phyloP scores from a whole-genome alignment of 1,140 invertebrate genomes.

The Hesperophylax magnus region DNA sequence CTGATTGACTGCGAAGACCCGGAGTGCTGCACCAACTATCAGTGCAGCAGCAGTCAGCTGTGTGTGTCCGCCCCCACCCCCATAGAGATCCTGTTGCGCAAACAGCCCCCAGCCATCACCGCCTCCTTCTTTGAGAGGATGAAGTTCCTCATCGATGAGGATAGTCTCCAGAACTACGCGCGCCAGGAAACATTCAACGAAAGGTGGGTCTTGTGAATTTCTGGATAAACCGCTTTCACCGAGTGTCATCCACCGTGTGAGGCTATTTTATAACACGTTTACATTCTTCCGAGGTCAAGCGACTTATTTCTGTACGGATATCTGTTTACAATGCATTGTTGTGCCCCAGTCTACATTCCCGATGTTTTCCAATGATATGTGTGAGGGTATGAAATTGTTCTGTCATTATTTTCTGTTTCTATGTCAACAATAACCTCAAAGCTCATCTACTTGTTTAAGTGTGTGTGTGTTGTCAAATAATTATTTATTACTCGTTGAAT shows the following conservation, averaged over 20 bases:
- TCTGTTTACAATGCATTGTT: conserved; percentile 78
- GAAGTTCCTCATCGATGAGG: conserved; percentile 98
- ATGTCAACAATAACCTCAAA: conserved; percentile 63
- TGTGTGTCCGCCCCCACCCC: conserved; percentile 95
- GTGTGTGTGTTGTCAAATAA: conserved; percentile 52
- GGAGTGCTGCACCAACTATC: conserved; percentile 90
- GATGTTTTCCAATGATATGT: conserved; percentile 63
- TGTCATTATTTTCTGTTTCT: conserved; percentile 63
- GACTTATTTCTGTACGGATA: conserved; percentile 50
- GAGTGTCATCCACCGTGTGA: conserved; percentile 46
- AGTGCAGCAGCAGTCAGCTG: conserved; percentile 88
- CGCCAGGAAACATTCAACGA: conserved; percentile 95
- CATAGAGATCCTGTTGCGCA: conserved; percentile 92
- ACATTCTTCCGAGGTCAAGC: conserved; percentile 41
- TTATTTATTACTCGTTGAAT: conserved; percentile 40
- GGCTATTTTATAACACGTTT: conserved; percentile 45
- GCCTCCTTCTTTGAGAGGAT: conserved; percentile 98
- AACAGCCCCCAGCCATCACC: conserved; percentile 95
- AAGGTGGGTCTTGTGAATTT: conserved; percentile 80
- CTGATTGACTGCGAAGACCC: conserved; percentile 97
- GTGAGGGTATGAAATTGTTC: conserved; percentile 57
- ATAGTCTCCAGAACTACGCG: conserved; percentile 97
- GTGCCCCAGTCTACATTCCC: conserved; percentile 78
- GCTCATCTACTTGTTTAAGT: conserved; percentile 61
- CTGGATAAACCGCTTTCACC: conserved; percentile 22